Evolutionary conservation across 2,113 vertebrate genomes (phyloP).

Genomic region (Chauna torquata): DNA sequence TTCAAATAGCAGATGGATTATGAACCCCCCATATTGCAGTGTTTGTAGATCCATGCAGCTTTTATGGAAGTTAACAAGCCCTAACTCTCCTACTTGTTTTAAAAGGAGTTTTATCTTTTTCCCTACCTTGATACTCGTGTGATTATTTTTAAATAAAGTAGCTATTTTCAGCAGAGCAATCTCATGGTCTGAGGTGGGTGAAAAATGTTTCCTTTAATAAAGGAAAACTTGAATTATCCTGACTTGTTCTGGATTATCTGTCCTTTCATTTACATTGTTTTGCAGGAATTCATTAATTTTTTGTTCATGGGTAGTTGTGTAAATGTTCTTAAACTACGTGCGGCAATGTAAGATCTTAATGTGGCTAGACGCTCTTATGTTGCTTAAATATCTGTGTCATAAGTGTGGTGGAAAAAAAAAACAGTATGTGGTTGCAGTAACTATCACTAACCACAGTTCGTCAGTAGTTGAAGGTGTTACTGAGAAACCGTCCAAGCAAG

Average conservation of each 20-base stretch:
- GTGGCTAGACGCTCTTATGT: background rate
- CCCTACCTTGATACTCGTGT: background rate
- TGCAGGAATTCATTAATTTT: background rate
- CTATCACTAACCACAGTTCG: background rate
- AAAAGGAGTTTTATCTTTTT: background rate
- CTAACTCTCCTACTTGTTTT: background rate
- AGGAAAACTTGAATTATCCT: background rate
- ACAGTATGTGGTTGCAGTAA: background rate
- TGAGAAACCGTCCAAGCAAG: background rate
- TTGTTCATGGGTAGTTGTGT: background rate
- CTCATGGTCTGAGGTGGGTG: background rate
- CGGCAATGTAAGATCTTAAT: background rate
- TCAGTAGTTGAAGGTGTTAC: conserved; percentile 8
- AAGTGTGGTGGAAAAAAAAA: background rate
- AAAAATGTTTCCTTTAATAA: background rate
- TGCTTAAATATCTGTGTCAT: background rate
- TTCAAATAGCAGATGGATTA: background rate
- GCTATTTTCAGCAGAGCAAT: background rate
- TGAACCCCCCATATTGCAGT: background rate
- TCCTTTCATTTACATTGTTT: background rate
- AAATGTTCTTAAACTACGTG: background rate
- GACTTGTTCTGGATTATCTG: background rate
- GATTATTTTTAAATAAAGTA: background rate
- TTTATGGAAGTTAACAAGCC: background rate
- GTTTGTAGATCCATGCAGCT: background rate